phyloP scores from a whole-genome alignment of 2,888 invertebrate genomes.

The Ypsolopha sequella region DNA sequence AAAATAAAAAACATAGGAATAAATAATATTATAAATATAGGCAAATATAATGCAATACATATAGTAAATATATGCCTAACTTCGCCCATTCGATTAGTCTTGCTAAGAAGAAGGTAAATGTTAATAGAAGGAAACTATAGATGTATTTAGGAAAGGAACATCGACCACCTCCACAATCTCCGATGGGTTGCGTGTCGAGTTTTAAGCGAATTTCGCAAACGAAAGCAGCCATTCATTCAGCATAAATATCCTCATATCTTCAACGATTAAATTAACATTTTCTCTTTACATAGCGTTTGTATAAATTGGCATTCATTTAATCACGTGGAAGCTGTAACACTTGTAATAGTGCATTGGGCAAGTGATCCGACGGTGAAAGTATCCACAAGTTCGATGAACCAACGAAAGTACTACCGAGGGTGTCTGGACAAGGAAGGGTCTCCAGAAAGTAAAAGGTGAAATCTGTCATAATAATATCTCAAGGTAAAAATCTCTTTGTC shows the following conservation, averaged over 20 bases:
- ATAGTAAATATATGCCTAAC: no score
- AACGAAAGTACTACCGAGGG: slow-evolving; percentile 50
- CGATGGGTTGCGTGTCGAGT: slow-evolving; percentile 9
- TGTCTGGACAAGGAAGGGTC: slow-evolving; percentile 30
- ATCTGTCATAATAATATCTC: slow-evolving; percentile 7
- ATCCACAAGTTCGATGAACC: slow-evolving; percentile 58
- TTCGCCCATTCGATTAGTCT: no score
- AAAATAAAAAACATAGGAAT: no score
- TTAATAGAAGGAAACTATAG: slow-evolving; percentile 14
- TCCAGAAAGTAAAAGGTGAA: slow-evolving; percentile 48
- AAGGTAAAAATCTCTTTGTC: neutral
- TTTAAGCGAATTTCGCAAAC: slow-evolving; percentile 16
- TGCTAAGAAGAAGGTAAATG: no score
- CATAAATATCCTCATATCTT: neutral
- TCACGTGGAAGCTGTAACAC: slow-evolving; percentile 37
- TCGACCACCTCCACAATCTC: neutral
- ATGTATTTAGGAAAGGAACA: slow-evolving; percentile 13
- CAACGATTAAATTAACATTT: neutral
- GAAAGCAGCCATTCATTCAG: slow-evolving; percentile 5
- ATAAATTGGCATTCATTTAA: neutral
- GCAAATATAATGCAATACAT: no score
- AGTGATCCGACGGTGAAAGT: slow-evolving; percentile 52
- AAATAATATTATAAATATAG: no score
- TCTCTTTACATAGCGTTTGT: neutral
- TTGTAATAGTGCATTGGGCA: slow-evolving; percentile 48